Evolutionary conservation across 23 tunicate genomes (phyloP), one percentile per base, ranked within the genome.

Genomic region (Halocynthia roretzi): DNA sequence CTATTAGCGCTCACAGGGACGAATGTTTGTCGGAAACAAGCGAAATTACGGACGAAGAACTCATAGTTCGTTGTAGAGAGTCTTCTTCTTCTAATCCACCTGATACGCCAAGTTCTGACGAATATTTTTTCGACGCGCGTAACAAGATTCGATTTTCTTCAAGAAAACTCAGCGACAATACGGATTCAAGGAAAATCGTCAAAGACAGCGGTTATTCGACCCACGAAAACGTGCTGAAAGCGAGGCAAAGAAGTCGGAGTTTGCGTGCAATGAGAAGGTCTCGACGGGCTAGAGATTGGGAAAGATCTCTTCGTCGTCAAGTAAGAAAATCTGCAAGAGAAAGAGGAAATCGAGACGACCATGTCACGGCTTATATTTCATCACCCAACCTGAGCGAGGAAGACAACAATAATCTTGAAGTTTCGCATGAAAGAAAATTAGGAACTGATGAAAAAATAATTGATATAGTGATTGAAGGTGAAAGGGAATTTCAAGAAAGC

Each of bases 191-290:
- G 9, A 15, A 65, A 20, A 8, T 65, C 48, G 10, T 48, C 9
- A 65, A 65, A 15, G 70, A 65, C 70, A 65, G 70, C 31, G 70
- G 70, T 40, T 65, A 65, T 65, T 65, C 70, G 48, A 65, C 70
- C 5, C 70, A 65, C 31, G 70, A 65, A 10, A 65, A 65, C 19
- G 10, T 10, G 22, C 31, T 65, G 6, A 65, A 6, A 10, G 70
- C 70, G 31, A 65, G 31, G 70, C 15, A 48, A 15, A 65, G 70
- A 15, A 65, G 70, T 6, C 22, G 19, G 19, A 20, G 31, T 65
- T 20, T 65, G 70, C n/a, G 70, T 5, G 15, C 70, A 65, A 65
- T 48, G 22, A 40, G 70, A 20, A 20, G 22, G 19, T 65, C 70
- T 9, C 70, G 70, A 9, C 22, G 70, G 19, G 70, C 70, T 8